Evolutionary conservation across 1,140 invertebrate genomes (phyloP).

Genomic region (Drosophila malerkotliana): DNA sequence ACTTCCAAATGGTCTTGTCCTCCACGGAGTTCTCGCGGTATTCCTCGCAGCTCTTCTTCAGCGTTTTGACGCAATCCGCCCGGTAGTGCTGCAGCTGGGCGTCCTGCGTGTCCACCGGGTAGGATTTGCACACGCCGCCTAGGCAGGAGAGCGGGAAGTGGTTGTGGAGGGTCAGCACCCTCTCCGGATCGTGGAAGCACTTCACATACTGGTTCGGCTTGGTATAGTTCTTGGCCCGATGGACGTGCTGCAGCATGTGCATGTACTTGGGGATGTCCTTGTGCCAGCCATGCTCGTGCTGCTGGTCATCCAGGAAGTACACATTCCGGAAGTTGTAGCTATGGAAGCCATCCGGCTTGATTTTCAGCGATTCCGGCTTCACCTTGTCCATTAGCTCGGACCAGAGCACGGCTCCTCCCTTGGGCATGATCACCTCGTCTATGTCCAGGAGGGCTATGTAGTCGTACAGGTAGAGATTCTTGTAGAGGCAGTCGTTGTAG

Average conservation of each 20-base stretch:
- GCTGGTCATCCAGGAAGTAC: constrained; percentile 96
- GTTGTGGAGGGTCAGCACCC: constrained; percentile 95
- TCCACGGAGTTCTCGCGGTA: constrained; percentile 92
- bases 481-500: constrained; percentile 98
- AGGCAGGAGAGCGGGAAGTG: constrained; percentile 96
- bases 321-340: constrained; percentile 97
- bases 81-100: constrained; percentile 97
- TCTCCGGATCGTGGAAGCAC: constrained; percentile 96
- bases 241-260: constrained; percentile 97
- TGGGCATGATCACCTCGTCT: constrained; percentile 97
- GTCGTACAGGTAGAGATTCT: constrained; percentile 95
- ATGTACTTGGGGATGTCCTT: constrained; percentile 94
- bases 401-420: constrained; percentile 90
- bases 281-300: constrained; percentile 93
- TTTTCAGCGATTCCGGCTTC: constrained; percentile 88
- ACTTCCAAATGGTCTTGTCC: constrained; percentile 95
- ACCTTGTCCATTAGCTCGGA: constrained; percentile 91
- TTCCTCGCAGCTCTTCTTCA: constrained; percentile 93
- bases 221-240: constrained; percentile 94
- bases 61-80: constrained; percentile 94
- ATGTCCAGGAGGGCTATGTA: constrained; percentile 96
- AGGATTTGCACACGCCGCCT: constrained; percentile 93
- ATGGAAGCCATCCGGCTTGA: constrained; percentile 89
- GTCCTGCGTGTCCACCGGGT: constrained; percentile 91
- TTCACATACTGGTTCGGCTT: constrained; percentile 97